Percentiles rank a stretch among this genome's conserved stretches.
phyloP scores from a whole-genome alignment of 2,113 vertebrate species.

The Ceuthmochares aereus region DNA sequence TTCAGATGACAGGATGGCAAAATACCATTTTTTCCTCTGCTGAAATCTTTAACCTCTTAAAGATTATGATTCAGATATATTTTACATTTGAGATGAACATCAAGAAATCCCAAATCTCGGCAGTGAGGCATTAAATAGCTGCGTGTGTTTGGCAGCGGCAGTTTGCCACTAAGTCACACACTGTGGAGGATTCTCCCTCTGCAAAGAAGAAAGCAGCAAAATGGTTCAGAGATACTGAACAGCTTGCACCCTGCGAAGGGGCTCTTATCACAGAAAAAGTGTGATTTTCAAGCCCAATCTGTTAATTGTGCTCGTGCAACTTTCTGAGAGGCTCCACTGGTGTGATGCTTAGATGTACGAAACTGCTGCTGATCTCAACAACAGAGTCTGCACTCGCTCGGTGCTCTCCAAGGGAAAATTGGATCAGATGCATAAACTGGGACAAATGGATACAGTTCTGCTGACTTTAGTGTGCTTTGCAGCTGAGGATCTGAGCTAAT shows the following conservation, averaged over 20 bases:
- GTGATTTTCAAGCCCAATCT: constrained; percentile 47
- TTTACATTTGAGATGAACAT: constrained; percentile 73
- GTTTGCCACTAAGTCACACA: constrained; percentile 5
- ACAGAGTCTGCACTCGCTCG: not conserved
- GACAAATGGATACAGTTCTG: constrained; percentile 38
- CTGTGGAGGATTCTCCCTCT: constrained; percentile 28
- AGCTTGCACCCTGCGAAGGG: constrained; percentile 19
- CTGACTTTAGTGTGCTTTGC: constrained; percentile 30
- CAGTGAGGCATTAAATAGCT: constrained; percentile 50
- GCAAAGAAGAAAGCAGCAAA: constrained; percentile 24
- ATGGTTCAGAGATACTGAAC: not conserved
- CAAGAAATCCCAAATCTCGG: constrained; percentile 58
- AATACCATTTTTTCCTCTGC: constrained; percentile 24
- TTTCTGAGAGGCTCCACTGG: not conserved
- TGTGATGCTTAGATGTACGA: not conserved
- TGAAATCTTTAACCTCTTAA: constrained; percentile 64
- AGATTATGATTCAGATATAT: constrained; percentile 54
- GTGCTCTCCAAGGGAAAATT: not conserved
- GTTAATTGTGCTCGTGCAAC: constrained; percentile 39
- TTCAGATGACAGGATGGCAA: constrained; percentile 70
- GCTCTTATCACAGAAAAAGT: constrained; percentile 45
- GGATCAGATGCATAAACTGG: not conserved
- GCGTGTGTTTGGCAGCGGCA: constrained; percentile 16
- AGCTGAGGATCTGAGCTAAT: not conserved
- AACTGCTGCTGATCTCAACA: constrained; percentile 28